Conservation (phyloP, 2,797 vertebrate genomes). For the Falco biarmicus region DNA sequence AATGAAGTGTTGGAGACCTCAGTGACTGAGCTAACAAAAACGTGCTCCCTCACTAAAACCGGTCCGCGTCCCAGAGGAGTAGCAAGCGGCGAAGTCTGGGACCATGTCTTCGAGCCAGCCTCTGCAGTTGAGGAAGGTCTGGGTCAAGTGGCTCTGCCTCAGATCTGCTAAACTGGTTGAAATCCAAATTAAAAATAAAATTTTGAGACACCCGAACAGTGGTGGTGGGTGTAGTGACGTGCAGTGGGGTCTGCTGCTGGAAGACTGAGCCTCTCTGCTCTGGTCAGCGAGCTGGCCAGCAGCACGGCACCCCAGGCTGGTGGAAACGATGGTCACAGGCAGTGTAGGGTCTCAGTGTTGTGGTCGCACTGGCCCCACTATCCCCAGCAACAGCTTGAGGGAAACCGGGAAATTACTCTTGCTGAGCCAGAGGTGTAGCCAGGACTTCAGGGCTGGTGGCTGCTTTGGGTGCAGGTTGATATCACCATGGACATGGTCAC, state of each 20-base stretch:
- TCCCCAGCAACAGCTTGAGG: neutral
- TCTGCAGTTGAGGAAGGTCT: rapidly evolving
- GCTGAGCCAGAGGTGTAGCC: neutral
- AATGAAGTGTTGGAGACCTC: neutral
- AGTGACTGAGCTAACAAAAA: neutral
- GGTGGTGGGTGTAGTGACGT: neutral
- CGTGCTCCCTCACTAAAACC: neutral
- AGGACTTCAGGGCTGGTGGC: neutral
- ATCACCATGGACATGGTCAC: no score
- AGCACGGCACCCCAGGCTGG: rapidly evolving
- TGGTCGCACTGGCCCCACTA: neutral
- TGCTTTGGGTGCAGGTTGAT: neutral
- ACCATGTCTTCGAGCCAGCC: neutral
- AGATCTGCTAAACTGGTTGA: neutral
- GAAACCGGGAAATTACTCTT: neutral
- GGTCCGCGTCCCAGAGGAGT: neutral
- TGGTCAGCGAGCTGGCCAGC: neutral
- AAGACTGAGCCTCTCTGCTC: neutral
- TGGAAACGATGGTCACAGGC: neutral
- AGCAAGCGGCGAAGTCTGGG: neutral
- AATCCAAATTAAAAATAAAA: neutral
- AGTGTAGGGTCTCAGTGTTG: rapidly evolving
- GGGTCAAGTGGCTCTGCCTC: neutral
- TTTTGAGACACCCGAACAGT: neutral
- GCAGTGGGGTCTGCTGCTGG: neutral